phyloP scores from a whole-genome alignment of 2,797 vertebrate genomes.

The Erethizon dorsatum region DNA sequence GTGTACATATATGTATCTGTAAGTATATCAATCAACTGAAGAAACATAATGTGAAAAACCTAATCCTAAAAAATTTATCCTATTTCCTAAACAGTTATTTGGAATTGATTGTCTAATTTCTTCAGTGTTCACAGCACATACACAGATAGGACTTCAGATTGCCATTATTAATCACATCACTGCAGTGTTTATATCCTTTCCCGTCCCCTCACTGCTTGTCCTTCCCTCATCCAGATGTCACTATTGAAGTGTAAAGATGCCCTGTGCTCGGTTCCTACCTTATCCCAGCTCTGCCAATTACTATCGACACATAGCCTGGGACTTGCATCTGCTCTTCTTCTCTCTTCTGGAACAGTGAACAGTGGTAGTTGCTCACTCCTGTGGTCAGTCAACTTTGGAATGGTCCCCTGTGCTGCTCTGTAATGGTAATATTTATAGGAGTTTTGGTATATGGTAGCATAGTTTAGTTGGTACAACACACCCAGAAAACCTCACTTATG shows the following conservation, averaged over 20 bases:
- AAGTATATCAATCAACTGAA: background rate
- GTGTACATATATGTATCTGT: background rate
- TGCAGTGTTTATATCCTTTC: background rate
- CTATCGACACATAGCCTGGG: background rate
- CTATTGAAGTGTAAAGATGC: background rate
- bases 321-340: background rate
- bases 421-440: background rate
- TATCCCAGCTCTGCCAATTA: background rate
- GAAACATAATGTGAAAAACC: background rate
- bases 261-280: background rate
- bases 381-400: background rate
- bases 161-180: background rate
- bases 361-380: background rate
- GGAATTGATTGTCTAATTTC: background rate
- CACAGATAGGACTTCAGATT: background rate
- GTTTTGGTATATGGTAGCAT: background rate
- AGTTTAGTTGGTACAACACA: background rate
- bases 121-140: background rate
- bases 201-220: background rate
- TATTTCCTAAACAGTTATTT: constrained; percentile 31
- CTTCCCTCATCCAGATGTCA: background rate
- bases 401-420: background rate
- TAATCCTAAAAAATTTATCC: background rate
- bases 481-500: background rate
- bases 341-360: background rate